phyloP scores from a whole-genome alignment of 2,113 vertebrate species.

The Xiphophorus maculatus region DNA sequence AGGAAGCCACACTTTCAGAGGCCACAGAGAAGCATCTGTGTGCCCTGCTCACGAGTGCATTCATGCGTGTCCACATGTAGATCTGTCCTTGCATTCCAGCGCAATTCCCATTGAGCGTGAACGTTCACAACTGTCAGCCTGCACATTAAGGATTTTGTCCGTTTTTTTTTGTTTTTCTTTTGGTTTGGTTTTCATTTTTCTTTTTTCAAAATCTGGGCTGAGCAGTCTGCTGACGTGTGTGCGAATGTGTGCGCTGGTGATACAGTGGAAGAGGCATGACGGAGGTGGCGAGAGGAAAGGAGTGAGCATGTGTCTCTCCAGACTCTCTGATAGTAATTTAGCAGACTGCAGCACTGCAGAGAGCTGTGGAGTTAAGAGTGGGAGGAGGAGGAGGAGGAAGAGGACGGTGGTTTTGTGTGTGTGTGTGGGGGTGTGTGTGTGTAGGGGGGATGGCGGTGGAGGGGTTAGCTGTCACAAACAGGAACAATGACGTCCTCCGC shows the following conservation, averaged over 20 bases:
- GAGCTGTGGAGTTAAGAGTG: constrained; percentile 54
- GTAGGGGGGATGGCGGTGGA: constrained; percentile 39
- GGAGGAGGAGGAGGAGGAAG: constrained; percentile 42
- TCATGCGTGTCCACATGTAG: constrained; percentile 63
- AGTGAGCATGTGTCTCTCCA: constrained; percentile 66
- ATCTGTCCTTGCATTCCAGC: constrained; percentile 54
- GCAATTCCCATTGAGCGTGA: constrained; percentile 60
- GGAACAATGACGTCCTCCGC: constrained; percentile 57
- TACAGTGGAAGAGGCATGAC: constrained; percentile 22
- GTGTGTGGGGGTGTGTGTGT: no score
- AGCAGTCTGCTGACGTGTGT: constrained; percentile 23
- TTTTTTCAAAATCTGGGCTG: constrained; percentile 24
- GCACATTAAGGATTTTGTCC: constrained; percentile 15
- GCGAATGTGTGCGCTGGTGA: background rate
- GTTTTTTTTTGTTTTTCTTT: background rate
- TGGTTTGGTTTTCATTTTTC: constrained; percentile 7
- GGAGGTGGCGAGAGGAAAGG: constrained; percentile 40
- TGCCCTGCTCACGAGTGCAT: constrained; percentile 49
- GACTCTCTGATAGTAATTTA: constrained; percentile 73
- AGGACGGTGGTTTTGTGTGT: no score
- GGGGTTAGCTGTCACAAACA: constrained; percentile 59
- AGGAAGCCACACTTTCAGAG: constrained; percentile 35
- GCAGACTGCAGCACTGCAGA: constrained; percentile 79
- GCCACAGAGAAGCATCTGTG: constrained; percentile 64
- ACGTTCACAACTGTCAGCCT: constrained; percentile 34